Evolutionary conservation across 2,113 vertebrate genomes (phyloP).

Genomic region (Cyanoderma ruficeps): DNA sequence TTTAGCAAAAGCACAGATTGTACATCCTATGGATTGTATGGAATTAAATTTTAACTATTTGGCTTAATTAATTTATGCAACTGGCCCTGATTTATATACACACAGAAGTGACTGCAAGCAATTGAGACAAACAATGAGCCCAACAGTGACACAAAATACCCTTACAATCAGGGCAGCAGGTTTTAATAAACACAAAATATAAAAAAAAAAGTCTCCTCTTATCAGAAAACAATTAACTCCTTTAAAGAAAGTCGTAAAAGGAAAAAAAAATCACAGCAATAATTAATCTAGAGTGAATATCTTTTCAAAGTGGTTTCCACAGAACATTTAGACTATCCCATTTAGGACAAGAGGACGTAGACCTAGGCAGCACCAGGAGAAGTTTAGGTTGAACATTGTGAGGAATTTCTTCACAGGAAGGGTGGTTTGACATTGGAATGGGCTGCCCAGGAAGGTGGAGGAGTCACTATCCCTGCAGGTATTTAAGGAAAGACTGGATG

Average conservation of each 20-base stretch:
- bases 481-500: not conserved
- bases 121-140: not conserved
- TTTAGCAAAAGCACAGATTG: not conserved
- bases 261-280: not conserved
- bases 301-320: not conserved
- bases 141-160: not conserved
- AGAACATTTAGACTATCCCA: not conserved
- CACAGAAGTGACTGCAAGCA: not conserved
- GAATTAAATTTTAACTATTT: constrained; percentile 4
- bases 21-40: not conserved
- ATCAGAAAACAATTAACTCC: not conserved
- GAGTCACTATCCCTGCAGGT: fast-evolving
- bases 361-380: not conserved
- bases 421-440: not conserved
- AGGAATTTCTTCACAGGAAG: not conserved
- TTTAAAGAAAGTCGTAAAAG: not conserved
- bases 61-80: constrained; percentile 22
- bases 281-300: not conserved
- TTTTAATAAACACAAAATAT: not conserved
- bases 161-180: not conserved
- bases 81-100: not conserved
- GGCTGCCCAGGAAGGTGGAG: not conserved
- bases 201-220: not conserved
- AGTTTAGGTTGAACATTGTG: not conserved
- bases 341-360: not conserved